A percentile compares a stretch with the other conserved stretches of the same genome.
phyloP scores from a whole-genome alignment of 1,140 invertebrate genomes.

The Macrosteles quadrilineatus region DNA sequence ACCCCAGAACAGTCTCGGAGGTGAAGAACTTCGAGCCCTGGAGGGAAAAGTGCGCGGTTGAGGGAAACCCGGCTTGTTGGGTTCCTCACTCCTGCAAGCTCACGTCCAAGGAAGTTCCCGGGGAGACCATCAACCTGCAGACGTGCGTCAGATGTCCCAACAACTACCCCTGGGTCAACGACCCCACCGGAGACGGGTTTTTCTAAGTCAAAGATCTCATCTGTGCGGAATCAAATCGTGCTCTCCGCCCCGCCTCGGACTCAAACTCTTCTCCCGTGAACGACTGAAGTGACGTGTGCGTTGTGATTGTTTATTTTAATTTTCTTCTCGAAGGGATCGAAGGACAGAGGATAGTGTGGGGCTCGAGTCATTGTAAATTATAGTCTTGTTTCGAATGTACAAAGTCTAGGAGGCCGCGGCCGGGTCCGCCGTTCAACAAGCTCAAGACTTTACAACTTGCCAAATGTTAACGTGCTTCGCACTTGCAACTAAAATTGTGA shows the following conservation, averaged over 20 bases:
- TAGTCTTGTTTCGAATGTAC: not conserved
- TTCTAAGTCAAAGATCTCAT: constrained; percentile 62
- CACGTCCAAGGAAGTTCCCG: constrained; percentile 88
- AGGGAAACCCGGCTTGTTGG: constrained; percentile 78
- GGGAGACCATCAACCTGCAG: constrained; percentile 89
- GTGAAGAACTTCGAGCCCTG: constrained; percentile 91
- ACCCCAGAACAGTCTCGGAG: constrained; percentile 79
- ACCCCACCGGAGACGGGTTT: constrained; percentile 89
- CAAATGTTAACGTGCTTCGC: not conserved
- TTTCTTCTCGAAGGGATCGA: not conserved
- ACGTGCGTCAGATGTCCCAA: constrained; percentile 91
- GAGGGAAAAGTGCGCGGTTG: constrained; percentile 88
- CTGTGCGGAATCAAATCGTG: not conserved
- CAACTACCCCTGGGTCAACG: constrained; percentile 93
- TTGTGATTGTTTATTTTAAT: constrained; percentile 7
- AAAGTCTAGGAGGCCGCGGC: not conserved
- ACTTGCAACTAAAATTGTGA: not conserved
- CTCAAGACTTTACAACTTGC: constrained; percentile 3
- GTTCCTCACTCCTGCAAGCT: constrained; percentile 88
- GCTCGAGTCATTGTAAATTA: not conserved
- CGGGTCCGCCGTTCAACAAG: not conserved
- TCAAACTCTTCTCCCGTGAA: not conserved
- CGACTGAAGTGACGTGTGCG: constrained; percentile 1
- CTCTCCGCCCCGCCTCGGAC: not conserved
- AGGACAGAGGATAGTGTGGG: not conserved